phyloP scores from a whole-genome alignment of 2,797 vertebrate genomes.

The Tapirus indicus region DNA sequence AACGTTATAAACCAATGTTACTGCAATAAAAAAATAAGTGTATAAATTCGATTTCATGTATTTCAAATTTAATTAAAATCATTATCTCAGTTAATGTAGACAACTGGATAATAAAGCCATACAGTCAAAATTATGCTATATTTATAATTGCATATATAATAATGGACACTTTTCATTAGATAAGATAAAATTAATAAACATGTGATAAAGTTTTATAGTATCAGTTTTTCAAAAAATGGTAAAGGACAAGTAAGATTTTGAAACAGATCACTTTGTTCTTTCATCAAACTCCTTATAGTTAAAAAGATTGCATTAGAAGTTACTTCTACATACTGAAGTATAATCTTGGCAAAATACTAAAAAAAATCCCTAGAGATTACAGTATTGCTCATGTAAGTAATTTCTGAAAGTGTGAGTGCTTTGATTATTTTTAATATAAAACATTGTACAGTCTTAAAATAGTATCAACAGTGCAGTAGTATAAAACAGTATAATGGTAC shows the following conservation, averaged over 20 bases:
- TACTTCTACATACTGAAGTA: not conserved
- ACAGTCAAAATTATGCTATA: constrained; percentile 28
- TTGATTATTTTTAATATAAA: constrained; percentile 55
- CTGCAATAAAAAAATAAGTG: constrained; percentile 20
- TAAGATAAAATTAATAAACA: constrained; percentile 17
- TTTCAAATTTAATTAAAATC: constrained; percentile 51
- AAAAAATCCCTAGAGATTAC: not conserved
- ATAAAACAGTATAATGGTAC: not conserved
- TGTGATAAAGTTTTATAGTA: not conserved
- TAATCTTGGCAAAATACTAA: constrained; percentile 1
- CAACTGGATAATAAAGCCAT: not conserved
- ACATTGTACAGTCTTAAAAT: not conserved
- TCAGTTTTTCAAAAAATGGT: constrained; percentile 46
- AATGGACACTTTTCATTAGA: not conserved
- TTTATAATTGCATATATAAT: constrained; percentile 44
- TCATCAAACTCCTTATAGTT: constrained; percentile 19
- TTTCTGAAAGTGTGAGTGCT: not conserved
- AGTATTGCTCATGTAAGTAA: not conserved
- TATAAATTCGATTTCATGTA: constrained; percentile 4
- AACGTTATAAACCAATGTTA: no score
- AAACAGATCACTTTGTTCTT: constrained; percentile 50
- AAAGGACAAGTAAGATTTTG: constrained; percentile 20
- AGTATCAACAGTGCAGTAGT: not conserved
- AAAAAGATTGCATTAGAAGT: constrained; percentile 21
- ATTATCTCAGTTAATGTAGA: constrained; percentile 28